These are phyloP conservation scores for Cheirogaleus major DNA, from an alignment of 2,797 vertebrate genomes.

Conservation along the genomic window DNA sequence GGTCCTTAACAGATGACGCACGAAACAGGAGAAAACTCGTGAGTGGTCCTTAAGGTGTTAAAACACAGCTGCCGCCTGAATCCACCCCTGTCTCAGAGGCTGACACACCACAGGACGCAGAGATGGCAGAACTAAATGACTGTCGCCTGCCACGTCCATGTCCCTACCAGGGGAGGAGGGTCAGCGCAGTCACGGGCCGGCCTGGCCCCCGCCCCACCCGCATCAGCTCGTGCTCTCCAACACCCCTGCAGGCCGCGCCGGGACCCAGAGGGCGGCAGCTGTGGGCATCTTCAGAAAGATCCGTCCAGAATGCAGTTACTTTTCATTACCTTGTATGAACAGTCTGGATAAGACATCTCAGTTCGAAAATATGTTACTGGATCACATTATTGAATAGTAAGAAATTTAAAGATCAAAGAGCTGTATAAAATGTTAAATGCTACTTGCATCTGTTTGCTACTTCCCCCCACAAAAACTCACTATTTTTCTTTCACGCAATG, in stretches of 20 bases:
- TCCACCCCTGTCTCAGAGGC: not conserved
- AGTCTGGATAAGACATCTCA: not conserved
- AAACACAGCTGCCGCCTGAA: not conserved
- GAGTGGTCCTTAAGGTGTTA: too few species aligned
- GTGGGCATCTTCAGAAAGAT: not conserved
- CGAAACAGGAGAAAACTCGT: too few species aligned
- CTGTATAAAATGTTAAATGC: not conserved
- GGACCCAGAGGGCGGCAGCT: not conserved
- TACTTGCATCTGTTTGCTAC: not conserved
- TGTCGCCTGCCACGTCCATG: rapidly evolving
- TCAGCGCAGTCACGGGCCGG: not conserved
- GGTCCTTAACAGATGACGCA: too few species aligned
- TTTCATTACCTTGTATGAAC: not conserved
- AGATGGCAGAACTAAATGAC: not conserved
- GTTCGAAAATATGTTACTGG: conserved; percentile 18
- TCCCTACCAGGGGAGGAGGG: rapidly evolving
- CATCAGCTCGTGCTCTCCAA: not conserved
- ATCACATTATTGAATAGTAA: not conserved
- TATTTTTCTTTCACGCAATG: not conserved
- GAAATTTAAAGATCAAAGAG: not conserved
- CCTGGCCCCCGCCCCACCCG: too few species aligned
- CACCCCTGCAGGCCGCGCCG: rapidly evolving
- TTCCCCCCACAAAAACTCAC: not conserved
- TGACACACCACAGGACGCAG: rapidly evolving
- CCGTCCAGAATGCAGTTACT: not conserved